Conservation (phyloP, 2,888 invertebrate genomes). For the Neuroscelio doddi region DNA sequence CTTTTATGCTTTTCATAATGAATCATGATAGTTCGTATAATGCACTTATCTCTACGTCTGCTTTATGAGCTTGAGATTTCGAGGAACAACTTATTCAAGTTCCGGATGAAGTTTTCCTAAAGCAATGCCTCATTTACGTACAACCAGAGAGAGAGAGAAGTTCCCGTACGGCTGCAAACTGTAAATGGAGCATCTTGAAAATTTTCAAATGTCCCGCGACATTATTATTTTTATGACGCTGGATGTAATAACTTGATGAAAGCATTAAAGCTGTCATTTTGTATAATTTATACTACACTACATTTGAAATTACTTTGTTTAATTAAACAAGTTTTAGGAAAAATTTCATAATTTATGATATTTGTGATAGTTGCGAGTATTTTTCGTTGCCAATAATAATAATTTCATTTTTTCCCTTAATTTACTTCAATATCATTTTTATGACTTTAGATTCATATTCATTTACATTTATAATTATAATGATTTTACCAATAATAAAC, state of each 20-base stretch:
- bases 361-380: constrained; percentile 10
- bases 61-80: constrained; percentile 20
- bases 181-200: constrained; percentile 16
- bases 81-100: constrained; percentile 24
- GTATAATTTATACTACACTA: not conserved
- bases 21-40: constrained; percentile 21
- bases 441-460: no score
- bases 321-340: not conserved
- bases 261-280: constrained; percentile 1
- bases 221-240: constrained; percentile 16
- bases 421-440: no score
- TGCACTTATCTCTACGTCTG: constrained; percentile 15
- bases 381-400: constrained; percentile 28
- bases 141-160: constrained; percentile 12
- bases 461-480: no score
- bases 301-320: not conserved
- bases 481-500: no score
- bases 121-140: constrained; percentile 28
- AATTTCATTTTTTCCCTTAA: no score
- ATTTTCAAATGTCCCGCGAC: constrained; percentile 14
- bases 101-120: constrained; percentile 23
- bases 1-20: constrained; percentile 16
- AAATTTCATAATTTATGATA: not conserved
- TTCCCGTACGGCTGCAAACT: constrained; percentile 10
- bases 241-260: constrained; percentile 9